Evolutionary conservation across 2,113 vertebrate genomes (phyloP).

Genomic region (Nasalis larvatus): DNA sequence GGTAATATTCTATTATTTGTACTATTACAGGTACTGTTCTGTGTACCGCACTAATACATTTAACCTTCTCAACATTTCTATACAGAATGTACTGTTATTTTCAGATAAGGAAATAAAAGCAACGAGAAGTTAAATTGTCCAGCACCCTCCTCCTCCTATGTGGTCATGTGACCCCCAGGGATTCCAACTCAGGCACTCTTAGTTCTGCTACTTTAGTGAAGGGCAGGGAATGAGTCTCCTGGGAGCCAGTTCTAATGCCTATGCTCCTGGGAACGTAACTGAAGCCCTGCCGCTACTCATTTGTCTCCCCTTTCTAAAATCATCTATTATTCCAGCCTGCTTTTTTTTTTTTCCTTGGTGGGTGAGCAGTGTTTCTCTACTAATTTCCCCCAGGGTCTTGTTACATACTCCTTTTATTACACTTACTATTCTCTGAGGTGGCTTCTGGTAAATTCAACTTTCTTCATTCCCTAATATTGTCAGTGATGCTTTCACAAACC

Average conservation of each 20-base stretch:
- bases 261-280: background rate
- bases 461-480: background rate
- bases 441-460: background rate
- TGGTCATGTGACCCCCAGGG: too few relatives aligned
- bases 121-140: background rate
- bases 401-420: background rate
- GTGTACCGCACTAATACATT: background rate
- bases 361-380: background rate
- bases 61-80: background rate
- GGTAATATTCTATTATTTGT: background rate
- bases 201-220: background rate
- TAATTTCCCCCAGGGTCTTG: background rate
- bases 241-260: background rate
- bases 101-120: background rate
- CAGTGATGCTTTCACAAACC: background rate
- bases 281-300: background rate
- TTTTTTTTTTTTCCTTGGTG: too few relatives aligned
- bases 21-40: background rate
- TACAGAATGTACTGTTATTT: background rate
- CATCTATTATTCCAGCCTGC: background rate
- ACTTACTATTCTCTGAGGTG: background rate
- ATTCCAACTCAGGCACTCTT: too few relatives aligned
- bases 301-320: background rate
- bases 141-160: background rate
- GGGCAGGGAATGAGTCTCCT: background rate